These are phyloP conservation scores for Butastur rufipennis DNA, from an alignment of 2,113 vertebrate species.

Conservation along the genomic window DNA sequence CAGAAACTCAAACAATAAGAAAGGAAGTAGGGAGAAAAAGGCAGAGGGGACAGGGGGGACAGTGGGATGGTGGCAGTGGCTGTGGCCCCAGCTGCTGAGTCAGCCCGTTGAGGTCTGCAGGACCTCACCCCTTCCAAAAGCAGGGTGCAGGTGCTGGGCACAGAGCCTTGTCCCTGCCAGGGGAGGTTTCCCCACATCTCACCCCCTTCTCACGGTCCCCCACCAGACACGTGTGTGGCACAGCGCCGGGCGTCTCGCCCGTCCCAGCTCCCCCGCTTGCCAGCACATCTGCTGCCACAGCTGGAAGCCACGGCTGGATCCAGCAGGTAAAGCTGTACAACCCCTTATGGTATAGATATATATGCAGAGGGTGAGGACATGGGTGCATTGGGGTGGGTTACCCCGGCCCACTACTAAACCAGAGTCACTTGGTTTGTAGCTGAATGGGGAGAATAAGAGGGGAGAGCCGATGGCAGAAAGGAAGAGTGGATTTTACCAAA, in stretches of 20 bases:
- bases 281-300: not conserved
- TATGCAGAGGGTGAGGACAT: not conserved
- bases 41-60: not conserved
- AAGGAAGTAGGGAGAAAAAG: conserved; percentile 39
- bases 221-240: accelerated
- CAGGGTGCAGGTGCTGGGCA: not conserved
- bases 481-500: not conserved
- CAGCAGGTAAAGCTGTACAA: not conserved
- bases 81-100: not conserved
- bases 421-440: not conserved
- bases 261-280: accelerated
- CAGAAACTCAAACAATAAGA: not conserved
- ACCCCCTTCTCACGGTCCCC: accelerated
- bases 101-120: not conserved
- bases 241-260: accelerated
- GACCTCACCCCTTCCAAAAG: not conserved
- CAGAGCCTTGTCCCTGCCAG: not conserved
- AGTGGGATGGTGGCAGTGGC: accelerated
- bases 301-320: not conserved
- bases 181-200: not conserved
- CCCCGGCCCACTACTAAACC: not conserved
- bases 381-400: not conserved
- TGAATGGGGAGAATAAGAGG: not conserved
- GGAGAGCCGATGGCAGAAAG: not conserved
- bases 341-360: not conserved